Evolutionary conservation across 2,888 invertebrate genomes (phyloP).

Genomic region (Ernsta delagoae): DNA sequence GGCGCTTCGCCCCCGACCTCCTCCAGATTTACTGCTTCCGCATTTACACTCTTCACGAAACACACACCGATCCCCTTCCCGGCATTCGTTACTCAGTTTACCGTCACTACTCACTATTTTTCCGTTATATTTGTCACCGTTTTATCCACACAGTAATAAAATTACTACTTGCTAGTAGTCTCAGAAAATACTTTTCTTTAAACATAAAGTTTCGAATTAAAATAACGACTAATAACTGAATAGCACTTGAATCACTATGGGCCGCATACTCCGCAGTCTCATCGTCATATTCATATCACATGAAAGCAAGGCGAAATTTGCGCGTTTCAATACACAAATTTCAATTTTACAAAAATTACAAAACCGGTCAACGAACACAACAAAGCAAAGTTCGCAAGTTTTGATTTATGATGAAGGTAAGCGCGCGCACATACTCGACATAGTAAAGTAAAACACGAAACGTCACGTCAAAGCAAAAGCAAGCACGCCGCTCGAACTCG

Average conservation of each 20-base stretch:
- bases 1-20: slow-evolving; percentile 34
- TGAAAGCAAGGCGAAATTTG: slow-evolving; percentile 2
- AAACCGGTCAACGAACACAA: slow-evolving; percentile 15
- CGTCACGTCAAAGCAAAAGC: neutral
- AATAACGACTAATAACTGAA: slow-evolving; percentile 40
- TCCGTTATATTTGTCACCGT: slow-evolving; percentile 38
- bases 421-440: slow-evolving; percentile 4
- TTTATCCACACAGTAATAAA: neutral
- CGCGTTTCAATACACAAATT: neutral
- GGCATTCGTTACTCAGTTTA: neutral
- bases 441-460: neutral
- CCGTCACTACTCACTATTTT: neutral
- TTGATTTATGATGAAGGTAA: slow-evolving; percentile 20
- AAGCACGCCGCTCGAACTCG: neutral
- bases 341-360: neutral
- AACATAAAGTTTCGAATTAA: slow-evolving; percentile 37
- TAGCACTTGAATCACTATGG: slow-evolving; percentile 39
- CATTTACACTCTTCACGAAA: slow-evolving; percentile 16
- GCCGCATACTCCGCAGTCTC: neutral
- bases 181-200: slow-evolving; percentile 10
- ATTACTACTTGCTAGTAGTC: neutral
- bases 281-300: neutral
- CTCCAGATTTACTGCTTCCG: slow-evolving; percentile 15
- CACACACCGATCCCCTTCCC: slow-evolving; percentile 24
- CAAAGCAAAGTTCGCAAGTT: slow-evolving; percentile 19